Evolutionary conservation across 2,888 invertebrate species (phyloP).

Genomic region (Drosophila lacicola): DNA sequence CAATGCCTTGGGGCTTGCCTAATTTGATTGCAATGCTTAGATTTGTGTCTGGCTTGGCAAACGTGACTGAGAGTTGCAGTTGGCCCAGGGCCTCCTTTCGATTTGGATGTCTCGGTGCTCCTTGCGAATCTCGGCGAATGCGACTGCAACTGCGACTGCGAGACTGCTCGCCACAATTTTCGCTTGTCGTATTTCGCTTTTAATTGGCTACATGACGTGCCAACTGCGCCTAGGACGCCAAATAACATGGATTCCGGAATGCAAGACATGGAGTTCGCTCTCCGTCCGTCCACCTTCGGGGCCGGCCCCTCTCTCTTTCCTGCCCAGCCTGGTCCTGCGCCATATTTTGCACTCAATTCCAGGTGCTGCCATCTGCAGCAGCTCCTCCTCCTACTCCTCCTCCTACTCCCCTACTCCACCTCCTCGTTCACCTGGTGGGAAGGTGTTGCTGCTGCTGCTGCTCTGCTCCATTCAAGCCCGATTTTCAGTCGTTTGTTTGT

Average conservation of each 20-base stretch:
- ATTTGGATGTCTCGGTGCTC: slow-evolving; percentile 43
- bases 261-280: slow-evolving; percentile 46
- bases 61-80: slow-evolving; percentile 67
- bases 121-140: not conserved
- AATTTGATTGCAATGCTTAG: slow-evolving; percentile 76
- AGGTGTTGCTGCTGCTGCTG: slow-evolving; percentile 46
- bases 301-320: no score
- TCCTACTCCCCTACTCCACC: slow-evolving; percentile 8
- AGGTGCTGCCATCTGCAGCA: slow-evolving; percentile 43
- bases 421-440: slow-evolving; percentile 9
- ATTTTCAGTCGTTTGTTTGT: slow-evolving; percentile 63
- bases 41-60: slow-evolving; percentile 68
- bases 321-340: slow-evolving; percentile 30
- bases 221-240: slow-evolving; percentile 69
- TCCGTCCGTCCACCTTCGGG: not conserved
- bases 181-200: slow-evolving; percentile 78
- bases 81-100: slow-evolving; percentile 43
- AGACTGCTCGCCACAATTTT: slow-evolving; percentile 58
- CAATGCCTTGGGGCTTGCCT: slow-evolving; percentile 60
- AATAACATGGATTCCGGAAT: slow-evolving; percentile 73
- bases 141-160: slow-evolving; percentile 27
- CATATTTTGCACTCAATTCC: slow-evolving; percentile 80
- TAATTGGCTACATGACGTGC: slow-evolving; percentile 81
- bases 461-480: slow-evolving; percentile 26
- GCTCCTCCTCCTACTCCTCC: slow-evolving; percentile 25